Conservation (phyloP, 2,113 vertebrate genomes). For the Ancistrus triradiatus region DNA sequence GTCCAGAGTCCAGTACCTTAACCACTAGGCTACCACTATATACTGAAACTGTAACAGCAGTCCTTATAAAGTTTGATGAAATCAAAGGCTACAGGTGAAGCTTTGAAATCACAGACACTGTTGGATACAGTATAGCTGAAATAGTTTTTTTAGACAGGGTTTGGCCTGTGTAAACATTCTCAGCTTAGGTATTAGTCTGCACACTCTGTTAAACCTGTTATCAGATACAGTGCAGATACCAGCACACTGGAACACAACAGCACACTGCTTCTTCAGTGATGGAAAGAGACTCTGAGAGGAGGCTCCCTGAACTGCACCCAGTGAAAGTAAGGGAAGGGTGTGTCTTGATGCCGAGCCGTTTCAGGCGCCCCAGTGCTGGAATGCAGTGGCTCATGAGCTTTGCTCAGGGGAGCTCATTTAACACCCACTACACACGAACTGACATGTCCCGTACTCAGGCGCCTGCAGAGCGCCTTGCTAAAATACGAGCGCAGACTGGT, state of each 20-base stretch:
- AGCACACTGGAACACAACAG: not conserved
- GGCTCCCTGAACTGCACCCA: slow-evolving; percentile 13
- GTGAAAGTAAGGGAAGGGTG: slow-evolving; percentile 24
- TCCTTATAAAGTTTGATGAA: too few relatives aligned
- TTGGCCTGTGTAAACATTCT: not conserved
- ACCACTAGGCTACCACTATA: too few relatives aligned
- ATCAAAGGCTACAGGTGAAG: too few relatives aligned
- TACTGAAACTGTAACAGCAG: too few relatives aligned
- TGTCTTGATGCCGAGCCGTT: slow-evolving; percentile 35
- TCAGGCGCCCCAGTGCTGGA: slow-evolving; percentile 54
- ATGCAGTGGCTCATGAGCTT: slow-evolving; percentile 51
- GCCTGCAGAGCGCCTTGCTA: slow-evolving; percentile 5
- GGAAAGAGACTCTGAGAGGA: not conserved
- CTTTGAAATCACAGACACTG: too few relatives aligned
- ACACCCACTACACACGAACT: slow-evolving; percentile 37
- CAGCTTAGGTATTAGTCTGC: not conserved
- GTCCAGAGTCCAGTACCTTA: too few relatives aligned
- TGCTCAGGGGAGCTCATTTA: slow-evolving; percentile 34
- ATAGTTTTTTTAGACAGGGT: too few relatives aligned
- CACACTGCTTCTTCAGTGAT: not conserved
- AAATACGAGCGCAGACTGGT: not conserved
- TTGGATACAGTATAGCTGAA: too few relatives aligned
- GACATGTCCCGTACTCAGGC: slow-evolving; percentile 23
- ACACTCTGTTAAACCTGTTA: not conserved
- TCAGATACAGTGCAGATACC: not conserved